phyloP scores from a whole-genome alignment of 2,113 vertebrate species.

The Callaeas wilsoni region DNA sequence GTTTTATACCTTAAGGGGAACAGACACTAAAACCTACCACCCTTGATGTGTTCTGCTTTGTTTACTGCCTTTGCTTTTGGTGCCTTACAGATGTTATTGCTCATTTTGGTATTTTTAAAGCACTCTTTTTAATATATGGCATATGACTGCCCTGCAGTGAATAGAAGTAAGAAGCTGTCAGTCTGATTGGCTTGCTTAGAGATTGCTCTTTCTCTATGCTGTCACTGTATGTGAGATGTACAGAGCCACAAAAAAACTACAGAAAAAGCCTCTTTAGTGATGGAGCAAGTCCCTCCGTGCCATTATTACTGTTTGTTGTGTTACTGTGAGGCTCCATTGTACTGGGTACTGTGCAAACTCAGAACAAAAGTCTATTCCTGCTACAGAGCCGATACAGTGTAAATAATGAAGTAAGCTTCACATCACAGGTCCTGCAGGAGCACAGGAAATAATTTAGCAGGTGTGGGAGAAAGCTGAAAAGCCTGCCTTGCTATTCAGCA shows the following conservation, averaged over 20 bases:
- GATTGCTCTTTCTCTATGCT: conserved; percentile 40
- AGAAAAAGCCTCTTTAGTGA: background rate
- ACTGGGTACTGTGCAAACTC: background rate
- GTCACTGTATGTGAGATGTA: background rate
- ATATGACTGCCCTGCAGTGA: conserved; percentile 34
- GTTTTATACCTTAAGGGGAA: conserved; percentile 2
- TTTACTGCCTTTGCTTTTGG: background rate
- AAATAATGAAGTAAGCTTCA: background rate
- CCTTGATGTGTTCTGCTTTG: background rate
- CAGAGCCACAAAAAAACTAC: background rate
- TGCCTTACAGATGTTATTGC: conserved; percentile 28
- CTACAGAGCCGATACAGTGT: background rate
- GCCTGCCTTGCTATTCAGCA: background rate
- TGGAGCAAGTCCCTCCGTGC: background rate
- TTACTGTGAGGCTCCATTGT: background rate
- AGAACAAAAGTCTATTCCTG: background rate
- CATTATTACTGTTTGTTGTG: background rate
- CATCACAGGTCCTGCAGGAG: background rate
- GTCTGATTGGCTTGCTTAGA: background rate
- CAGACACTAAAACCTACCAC: background rate
- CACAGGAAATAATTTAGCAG: background rate
- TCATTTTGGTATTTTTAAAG: conserved; percentile 33
- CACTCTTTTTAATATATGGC: conserved; percentile 2
- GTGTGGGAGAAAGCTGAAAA: background rate
- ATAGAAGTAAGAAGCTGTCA: conserved; percentile 16